Base-by-base conservation (phyloP, 2,113 vertebrate species). In the Anser cygnoides region DNA sequence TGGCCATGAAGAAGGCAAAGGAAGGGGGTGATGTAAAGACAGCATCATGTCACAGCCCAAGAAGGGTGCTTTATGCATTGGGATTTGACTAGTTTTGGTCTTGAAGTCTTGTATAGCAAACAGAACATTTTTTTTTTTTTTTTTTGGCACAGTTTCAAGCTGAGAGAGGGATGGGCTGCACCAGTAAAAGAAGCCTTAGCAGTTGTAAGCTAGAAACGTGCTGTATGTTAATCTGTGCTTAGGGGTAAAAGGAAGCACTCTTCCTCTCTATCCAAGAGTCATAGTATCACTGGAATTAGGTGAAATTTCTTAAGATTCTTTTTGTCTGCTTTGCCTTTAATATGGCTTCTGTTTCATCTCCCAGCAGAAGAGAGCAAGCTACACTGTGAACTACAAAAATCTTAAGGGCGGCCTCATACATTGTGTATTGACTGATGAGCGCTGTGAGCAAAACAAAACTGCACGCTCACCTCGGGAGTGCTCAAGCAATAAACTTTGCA, bases 401-500 rank as follows among this genome's bases (percentile, higher is more conserved):
- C 31, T 19, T 50, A 39, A 18, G 1, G 17, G 33, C 54, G 43
- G 31, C 72, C 28, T 82, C 25, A 4, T 52, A 22, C 5, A 1
- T 19, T 3, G 1, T 68, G 16, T 63, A 58, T 39, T 61, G 59
- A 31, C 39, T 0, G 1, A 13, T 23, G 15, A 28, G 46, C 19
- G 33, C 57, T 35, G 43, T 73, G 57, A 37, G 79, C 44, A 28
- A 37, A 71, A 25, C 15, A 15, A 41, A 58, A 41, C 79, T 58
- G 70, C n/a, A 28, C 1, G 4, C 33, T 79, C 14, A 1, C 33
- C 29, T 52, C 0, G 0, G 4, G 9, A 28, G 49, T 39, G 33
- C 74, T 84, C 10, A 49, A 25, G n/a, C 29, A 50, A 15, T 55
- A 23, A 41, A 54, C 57, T 46, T 25, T 10, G 39, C 31, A 49